Base-by-base conservation (phyloP, 2,888 invertebrate genomes). In the Seira ritae region DNA sequence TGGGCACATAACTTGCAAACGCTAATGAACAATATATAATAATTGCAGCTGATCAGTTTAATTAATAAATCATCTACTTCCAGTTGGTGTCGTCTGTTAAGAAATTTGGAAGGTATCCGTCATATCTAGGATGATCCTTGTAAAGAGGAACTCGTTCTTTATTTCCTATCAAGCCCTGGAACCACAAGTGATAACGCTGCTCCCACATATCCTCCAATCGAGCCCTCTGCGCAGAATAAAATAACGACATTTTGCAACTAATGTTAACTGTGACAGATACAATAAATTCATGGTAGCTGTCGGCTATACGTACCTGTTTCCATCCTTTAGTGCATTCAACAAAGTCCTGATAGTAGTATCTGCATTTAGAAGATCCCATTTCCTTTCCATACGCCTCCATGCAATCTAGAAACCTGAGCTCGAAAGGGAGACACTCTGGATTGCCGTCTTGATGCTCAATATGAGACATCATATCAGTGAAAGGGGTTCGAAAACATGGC, bases 371-470 rank as follows among this genome's bases (percentile, higher is more conserved):
- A 20, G 72, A 67, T 0, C 94, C 95, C 60, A 92, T 92, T n/a
- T 94, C 93, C 10, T 93, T 89, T 0, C 96, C 96, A 87, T 96
- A 96, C 1, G 95, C 96, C 90, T 96, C 96, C 69, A 96, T 90
- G 89, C 96, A 96, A 87, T 96, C 95, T 91, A 95, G 93, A 89
- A 94, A 93, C 37, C 93, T 92, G 90, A 94, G 91, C 91, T 96
- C 96, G 87, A 95, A 91, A 80, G 93, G 92, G 46, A 93, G 93
- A 90, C 96, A 96, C 23, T 91, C 90, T 22, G 93, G 93, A 89
- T 93, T 91, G 12, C 31, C 66, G 89, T 93, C 91, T 90, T 95
- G 95, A 88, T 94, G 94, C 83, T 86, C 87, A 20, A 85, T 22
- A 20, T 92, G 92, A 85, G 94, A 94, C 46, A 94, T 94, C 72